phyloP scores from a whole-genome alignment of 2,888 invertebrate genomes.

The Hecatera dysodea region DNA sequence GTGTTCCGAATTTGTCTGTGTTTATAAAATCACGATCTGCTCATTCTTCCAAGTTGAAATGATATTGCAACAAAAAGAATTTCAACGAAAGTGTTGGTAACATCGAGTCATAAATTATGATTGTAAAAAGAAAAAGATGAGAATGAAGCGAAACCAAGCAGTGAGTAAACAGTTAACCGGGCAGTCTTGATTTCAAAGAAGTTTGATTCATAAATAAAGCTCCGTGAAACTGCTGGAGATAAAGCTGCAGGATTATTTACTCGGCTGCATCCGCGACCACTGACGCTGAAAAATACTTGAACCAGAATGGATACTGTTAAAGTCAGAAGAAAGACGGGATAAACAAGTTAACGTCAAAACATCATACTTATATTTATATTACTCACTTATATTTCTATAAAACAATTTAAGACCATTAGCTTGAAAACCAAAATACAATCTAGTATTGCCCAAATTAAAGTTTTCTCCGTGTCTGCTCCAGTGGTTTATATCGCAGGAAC shows the following conservation, averaged over 20 bases:
- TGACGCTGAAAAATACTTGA: slow-evolving; percentile 23
- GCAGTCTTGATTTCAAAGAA: slow-evolving; percentile 42
- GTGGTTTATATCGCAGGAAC: too few species aligned
- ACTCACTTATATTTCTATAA: background rate
- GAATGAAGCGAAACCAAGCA: background rate
- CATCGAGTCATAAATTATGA: background rate
- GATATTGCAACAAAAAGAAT: background rate
- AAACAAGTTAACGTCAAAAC: background rate
- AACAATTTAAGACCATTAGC: too few species aligned
- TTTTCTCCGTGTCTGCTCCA: too few species aligned
- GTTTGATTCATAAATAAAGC: slow-evolving; percentile 34
- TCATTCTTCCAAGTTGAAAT: too few species aligned
- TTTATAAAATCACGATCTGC: too few species aligned
- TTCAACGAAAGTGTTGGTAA: background rate
- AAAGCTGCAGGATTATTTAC: slow-evolving; percentile 37
- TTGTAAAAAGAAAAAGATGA: background rate
- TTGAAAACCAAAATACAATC: background rate
- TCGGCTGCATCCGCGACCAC: slow-evolving; percentile 15
- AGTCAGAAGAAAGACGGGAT: background rate
- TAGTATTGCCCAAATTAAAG: too few species aligned
- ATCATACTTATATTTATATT: background rate
- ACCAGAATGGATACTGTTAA: slow-evolving; percentile 21
- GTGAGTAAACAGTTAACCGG: slow-evolving; percentile 24
- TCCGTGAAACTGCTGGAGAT: slow-evolving; percentile 21
- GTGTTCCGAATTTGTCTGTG: too few species aligned